phyloP scores from a whole-genome alignment of 2,113 vertebrate species.

The Conger conger region DNA sequence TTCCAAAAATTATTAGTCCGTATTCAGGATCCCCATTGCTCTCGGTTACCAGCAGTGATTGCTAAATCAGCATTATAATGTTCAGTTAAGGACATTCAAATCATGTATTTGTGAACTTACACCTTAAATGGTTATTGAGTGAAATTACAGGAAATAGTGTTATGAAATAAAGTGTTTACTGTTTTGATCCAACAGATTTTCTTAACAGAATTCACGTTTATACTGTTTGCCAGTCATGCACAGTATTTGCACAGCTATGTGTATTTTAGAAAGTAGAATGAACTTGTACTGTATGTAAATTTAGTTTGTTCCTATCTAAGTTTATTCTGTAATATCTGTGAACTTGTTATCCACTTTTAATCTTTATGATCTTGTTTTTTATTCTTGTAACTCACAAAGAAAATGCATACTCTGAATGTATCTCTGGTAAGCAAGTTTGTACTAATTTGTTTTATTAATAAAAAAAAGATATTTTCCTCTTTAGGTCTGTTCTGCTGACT shows the following conservation, averaged over 20 bases:
- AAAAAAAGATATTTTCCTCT: neutral
- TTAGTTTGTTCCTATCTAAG: neutral
- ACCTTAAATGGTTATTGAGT: neutral
- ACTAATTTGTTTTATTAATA: constrained; percentile 11
- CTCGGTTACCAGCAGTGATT: no score
- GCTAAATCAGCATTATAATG: no score
- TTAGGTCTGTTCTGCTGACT: no score
- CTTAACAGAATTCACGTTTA: neutral
- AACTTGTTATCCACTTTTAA: constrained; percentile 1
- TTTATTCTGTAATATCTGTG: neutral
- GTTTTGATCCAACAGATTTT: constrained; percentile 8
- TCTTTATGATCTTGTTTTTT: neutral
- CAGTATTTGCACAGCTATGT: neutral
- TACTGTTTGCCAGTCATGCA: neutral
- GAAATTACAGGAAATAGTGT: neutral
- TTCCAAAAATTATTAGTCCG: no score
- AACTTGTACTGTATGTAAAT: neutral
- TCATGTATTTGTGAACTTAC: no score
- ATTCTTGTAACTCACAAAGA: constrained; percentile 2
- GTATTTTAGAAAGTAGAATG: constrained; percentile 7
- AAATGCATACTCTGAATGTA: neutral
- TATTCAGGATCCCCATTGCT: no score
- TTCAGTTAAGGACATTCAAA: no score
- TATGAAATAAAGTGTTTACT: neutral
- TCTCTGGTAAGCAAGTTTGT: neutral